Base-by-base conservation (phyloP, 92 coral and sea anemone genomes). In the Actinostola sp. region DNA sequence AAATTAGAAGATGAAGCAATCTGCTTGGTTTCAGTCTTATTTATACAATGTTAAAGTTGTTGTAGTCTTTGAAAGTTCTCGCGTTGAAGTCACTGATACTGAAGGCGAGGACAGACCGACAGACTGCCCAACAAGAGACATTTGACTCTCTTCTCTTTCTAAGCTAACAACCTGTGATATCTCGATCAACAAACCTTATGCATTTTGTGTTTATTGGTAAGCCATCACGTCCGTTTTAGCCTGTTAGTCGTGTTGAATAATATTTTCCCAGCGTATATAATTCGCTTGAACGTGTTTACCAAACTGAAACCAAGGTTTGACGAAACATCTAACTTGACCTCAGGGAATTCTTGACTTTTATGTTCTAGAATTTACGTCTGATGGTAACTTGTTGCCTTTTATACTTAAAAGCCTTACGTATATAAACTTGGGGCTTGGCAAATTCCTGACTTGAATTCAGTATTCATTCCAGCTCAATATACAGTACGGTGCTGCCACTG, bases 51-150 rank as follows among this genome's bases (percentile, higher is more conserved):
- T 10, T n/a, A 23, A 21, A 34, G 10, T 51, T 33, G 30, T 61
- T 34, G 39, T 12, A 42, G 38, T 27, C 25, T 14, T 46, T 0
- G 21, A 23, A 16, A 20, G 36, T 19, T 43, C n/a, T n/a, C 17
- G 33, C 4, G 8, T 41, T 28, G 8, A 3, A 16, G 24, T 16
- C 72, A 12, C 43, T 59, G 9, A 36, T 62, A 19, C 74, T 43
- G 41, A 50, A 68, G 61, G 62, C 62, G 74, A 49, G 62, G 45
- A 52, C 61, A 20, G 61, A 9, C 52, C n/a, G n/a, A n/a, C n/a
- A n/a, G n/a, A n/a, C n/a, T n/a, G n/a, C n/a, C n/a, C n/a, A n/a
- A n/a, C 58, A 16, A 27, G 42, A 10, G 23, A 26, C 11, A 1
- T 6, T 20, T 10, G 1, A 39, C 23, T 45, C 21, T 15, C 21